Evolutionary conservation across 2,797 vertebrate genomes (phyloP), one percentile per base, ranked within the genome.

Genomic region (Perodicticus potto): DNA sequence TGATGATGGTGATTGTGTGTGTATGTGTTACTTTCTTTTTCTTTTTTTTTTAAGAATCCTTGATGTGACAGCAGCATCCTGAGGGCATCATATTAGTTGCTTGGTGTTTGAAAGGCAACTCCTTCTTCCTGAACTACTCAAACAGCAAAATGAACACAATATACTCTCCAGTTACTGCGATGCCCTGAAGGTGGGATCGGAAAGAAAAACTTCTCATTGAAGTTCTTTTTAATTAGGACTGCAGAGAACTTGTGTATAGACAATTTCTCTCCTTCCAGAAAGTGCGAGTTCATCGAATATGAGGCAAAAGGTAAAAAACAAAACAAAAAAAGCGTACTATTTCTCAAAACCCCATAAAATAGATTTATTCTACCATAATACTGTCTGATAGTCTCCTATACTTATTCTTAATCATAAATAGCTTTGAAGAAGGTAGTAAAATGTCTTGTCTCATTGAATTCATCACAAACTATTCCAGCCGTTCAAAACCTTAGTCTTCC

Each of bases 221-320:
- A 98, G 98, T 98, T 96, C 97, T 94, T 98, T 98, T 98, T 98
- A 98, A 98, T 98, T 98, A 98, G 98, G 97, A 96, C 97, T 97
- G 97, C 97, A 97, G 98, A 98, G 97, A 98, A 97, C 85, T 81
- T 43, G 94, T 93, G 4, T 90, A 92, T 96, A 97, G 95, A 97
- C 94, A 78, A 83, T 97, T 89, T 27, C 8, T 37, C 2, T 57
- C n/a, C 32, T 53, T 27, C 95, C 96, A 95, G 9, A 7, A 96
- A 98, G 87, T 95, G 97, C 93, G 77, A 97, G 90, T 97, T 98
- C 78, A 94, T 89, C 95, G 97, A 98, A 96, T 89, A 98, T 95
- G 92, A 96, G 88, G 63, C 72, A 95, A 97, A 80, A 96, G 59
- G 89, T 96, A 96, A 97, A 97, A 97, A 97, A 29, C 94, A 90